A percentile compares a stretch with the other conserved stretches of the same genome.
phyloP scores from a whole-genome alignment of 2,113 vertebrate species.

The Agelaius tricolor region DNA sequence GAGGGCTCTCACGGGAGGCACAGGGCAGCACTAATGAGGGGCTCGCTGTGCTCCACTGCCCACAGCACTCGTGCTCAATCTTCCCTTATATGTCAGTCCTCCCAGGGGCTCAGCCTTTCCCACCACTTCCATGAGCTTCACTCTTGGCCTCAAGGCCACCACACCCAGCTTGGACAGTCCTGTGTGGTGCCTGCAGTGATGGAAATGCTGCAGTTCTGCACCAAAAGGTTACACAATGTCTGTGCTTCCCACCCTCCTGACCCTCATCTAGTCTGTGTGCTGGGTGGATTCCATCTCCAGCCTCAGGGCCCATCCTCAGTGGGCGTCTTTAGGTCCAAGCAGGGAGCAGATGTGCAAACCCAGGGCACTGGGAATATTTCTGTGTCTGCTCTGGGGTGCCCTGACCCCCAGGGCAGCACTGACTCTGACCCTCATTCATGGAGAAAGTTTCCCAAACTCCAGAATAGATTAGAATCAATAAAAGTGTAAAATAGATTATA shows the following conservation, averaged over 20 bases:
- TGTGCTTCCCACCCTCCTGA: background rate
- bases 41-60: background rate
- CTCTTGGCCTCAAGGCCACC: background rate
- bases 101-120: background rate
- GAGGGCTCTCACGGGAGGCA: background rate
- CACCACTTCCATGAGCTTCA: background rate
- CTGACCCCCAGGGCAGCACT: too few relatives aligned
- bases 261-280: background rate
- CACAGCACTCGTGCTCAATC: background rate
- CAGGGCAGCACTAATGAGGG: slow-evolving; percentile 4
- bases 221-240: background rate
- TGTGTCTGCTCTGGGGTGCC: too few relatives aligned
- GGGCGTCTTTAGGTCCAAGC: background rate
- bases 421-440: too few relatives aligned
- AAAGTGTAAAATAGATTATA: too few relatives aligned
- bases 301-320: background rate
- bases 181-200: background rate
- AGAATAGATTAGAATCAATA: too few relatives aligned
- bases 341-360: background rate
- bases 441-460: too few relatives aligned
- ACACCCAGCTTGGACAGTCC: background rate
- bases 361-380: too few relatives aligned
- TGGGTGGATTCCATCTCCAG: background rate
- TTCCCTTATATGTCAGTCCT: slow-evolving; percentile 27
- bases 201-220: background rate